phyloP scores from a whole-genome alignment of 2,888 invertebrate genomes.

The Sphecodes monilicornis region DNA sequence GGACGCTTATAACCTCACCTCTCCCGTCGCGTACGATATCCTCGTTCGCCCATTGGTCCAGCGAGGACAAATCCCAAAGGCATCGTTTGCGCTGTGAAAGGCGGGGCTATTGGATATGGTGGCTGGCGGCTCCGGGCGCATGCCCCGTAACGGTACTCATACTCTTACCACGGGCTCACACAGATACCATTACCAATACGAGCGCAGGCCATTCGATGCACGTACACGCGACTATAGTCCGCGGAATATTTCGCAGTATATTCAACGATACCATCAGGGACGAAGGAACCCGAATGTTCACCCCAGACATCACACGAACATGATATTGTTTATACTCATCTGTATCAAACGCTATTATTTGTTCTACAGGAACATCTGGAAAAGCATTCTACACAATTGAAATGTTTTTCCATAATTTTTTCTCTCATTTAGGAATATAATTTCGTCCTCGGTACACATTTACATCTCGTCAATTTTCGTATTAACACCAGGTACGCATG shows the following conservation, averaged over 20 bases:
- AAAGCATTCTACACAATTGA: not conserved
- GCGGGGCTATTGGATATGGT: constrained; percentile 75
- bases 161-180: constrained; percentile 69
- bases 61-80: constrained; percentile 82
- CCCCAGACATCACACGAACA: constrained; percentile 44
- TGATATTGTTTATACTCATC: not conserved
- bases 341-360: not conserved
- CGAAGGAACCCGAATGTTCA: constrained; percentile 28
- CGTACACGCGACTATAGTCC: constrained; percentile 67
- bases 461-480: not conserved
- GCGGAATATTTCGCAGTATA: constrained; percentile 68
- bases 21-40: constrained; percentile 47
- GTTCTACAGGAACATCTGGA: not conserved
- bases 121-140: constrained; percentile 75
- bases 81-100: constrained; percentile 76
- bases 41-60: constrained; percentile 74
- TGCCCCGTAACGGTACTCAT: constrained; percentile 79
- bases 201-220: constrained; percentile 20
- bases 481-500: not conserved
- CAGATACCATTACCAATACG: constrained; percentile 59
- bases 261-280: constrained; percentile 57
- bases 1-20: constrained; percentile 41
- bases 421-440: not conserved
- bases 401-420: not conserved
- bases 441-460: not conserved